Base-by-base conservation (phyloP, 2,888 invertebrate species). In the Branchipolynoe longqiensis region DNA sequence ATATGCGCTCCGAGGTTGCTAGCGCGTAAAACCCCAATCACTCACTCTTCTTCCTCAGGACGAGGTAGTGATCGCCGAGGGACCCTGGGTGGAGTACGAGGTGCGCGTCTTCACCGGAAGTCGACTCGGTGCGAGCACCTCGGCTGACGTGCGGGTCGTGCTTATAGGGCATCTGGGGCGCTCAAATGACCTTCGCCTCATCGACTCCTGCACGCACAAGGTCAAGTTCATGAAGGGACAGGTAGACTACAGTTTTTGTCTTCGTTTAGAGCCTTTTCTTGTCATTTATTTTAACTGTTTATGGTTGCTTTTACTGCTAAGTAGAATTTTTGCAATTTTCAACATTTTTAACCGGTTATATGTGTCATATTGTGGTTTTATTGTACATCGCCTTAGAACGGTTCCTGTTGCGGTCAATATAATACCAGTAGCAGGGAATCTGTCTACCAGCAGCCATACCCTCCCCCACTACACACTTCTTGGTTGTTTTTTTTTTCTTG, bases 181-280 rank as follows among this genome's bases (percentile, higher is more conserved):
- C 36, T 91, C 92, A 1, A 90, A 91, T 81, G 92, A 92, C 85
- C 87, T 92, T 38, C 85, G 84, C 0, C 90, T 93, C 12, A 87
- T 87, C 12, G 88, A 92, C 58, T 93, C 92, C 22, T 90, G 89
- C 85, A 89, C 89, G 56, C 90, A 93, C 89, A 93, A 92, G 87
- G 88, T 93, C 73, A 91, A 90, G 81, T 93, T 93, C 88, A 92
- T 92, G 88, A 91, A 91, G 86, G 92, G 92, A 85, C 92, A 92
- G 90, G 93, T 93, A 83, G 84, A n/a, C n/a, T n/a, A n/a, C n/a
- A n/a, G n/a, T n/a, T n/a, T n/a, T n/a, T n/a, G n/a, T n/a, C n/a
- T n/a, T n/a, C n/a, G n/a, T n/a, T n/a, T n/a, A n/a, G n/a, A n/a
- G n/a, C n/a, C n/a, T n/a, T n/a, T n/a, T n/a, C n/a, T n/a, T n/a